Evolutionary conservation across 30 jellyfish, hydroid and myxozoan species (phyloP), one percentile per base, ranked within the genome.

Genomic region (Phacellophora camtschatica): DNA sequence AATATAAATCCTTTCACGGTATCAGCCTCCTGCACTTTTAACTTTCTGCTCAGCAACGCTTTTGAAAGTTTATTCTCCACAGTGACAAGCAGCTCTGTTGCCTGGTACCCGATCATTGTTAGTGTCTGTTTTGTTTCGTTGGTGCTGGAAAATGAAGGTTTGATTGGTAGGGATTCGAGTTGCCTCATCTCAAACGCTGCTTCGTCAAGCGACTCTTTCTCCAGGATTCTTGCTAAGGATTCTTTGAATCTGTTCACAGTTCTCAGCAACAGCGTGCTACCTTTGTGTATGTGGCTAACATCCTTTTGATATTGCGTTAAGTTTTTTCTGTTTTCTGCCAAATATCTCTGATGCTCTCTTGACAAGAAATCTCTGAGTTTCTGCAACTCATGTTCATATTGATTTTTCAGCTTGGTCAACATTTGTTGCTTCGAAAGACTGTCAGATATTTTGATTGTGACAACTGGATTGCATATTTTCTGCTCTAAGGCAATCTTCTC

Each of bases 211-310:
- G 88, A 55, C 58, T 87, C 96, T 16, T 63, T 53, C 30, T 87
- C 92, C 50, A 87, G 86, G 19, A 87, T 76, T 73, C 22, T 19
- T 1, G 92, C 92, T 6, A 87, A 3, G 13, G 96, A 87, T 12
- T 77, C 88, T 77, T 87, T 87, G 57, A 87, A 87, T 41, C 88
- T 48, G 66, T 87, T 87, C n/a, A 87, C 92, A 0, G 88, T 73
- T 55, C 68, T 76, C 48, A 87, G 71, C 23, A 87, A 23, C 61
- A 76, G 92, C 72, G 77, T 45, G 51, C 96, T 74, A 20, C 82
- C 96, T 45, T 77, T 87, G 68, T 77, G 91, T 9, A 77, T 67
- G 15, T 54, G 22, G 37, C 56, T 35, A 33, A 77, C 43, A 32
- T 77, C 87, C 9, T 36, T 87, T 45, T 78, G 87, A 31, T 87